Percentiles rank a stretch among this genome's conserved stretches.
These are phyloP conservation scores for Dasyprocta punctata DNA, from an alignment of 2,113 vertebrate species.

Conservation along the genomic window DNA sequence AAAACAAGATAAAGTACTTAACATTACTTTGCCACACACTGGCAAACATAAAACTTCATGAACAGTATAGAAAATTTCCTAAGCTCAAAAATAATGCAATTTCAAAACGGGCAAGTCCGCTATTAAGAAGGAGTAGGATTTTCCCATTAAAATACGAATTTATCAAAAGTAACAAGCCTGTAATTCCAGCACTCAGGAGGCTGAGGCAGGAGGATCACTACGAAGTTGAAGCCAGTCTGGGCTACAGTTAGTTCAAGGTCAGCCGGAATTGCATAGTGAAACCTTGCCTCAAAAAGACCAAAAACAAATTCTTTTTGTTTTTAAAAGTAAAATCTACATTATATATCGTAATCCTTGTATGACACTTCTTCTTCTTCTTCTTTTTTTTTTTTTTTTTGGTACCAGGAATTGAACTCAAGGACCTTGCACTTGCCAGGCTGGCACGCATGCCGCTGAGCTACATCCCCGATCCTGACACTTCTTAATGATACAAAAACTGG, in stretches of 20 bases:
- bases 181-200: not conserved
- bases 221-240: not conserved
- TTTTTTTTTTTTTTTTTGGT: too few species aligned
- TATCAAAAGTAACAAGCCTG: not conserved
- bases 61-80: constrained; percentile 43
- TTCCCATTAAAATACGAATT: not conserved
- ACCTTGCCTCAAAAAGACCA: not conserved
- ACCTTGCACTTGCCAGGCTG: too few species aligned
- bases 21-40: constrained; percentile 11
- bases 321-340: not conserved
- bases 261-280: not conserved
- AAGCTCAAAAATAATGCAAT: constrained; percentile 36
- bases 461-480: not conserved
- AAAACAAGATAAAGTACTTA: constrained; percentile 61
- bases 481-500: not conserved
- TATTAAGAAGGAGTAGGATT: not conserved
- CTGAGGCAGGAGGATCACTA: not conserved
- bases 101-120: constrained; percentile 44
- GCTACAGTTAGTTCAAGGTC: not conserved
- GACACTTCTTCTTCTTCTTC: too few species aligned
- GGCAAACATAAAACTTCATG: constrained; percentile 33
- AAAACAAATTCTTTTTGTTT: not conserved
- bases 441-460: too few species aligned
- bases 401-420: too few species aligned
- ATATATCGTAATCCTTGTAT: not conserved